phyloP scores from a whole-genome alignment of 2,113 vertebrate genomes.

The Rhizomys pruinosus region DNA sequence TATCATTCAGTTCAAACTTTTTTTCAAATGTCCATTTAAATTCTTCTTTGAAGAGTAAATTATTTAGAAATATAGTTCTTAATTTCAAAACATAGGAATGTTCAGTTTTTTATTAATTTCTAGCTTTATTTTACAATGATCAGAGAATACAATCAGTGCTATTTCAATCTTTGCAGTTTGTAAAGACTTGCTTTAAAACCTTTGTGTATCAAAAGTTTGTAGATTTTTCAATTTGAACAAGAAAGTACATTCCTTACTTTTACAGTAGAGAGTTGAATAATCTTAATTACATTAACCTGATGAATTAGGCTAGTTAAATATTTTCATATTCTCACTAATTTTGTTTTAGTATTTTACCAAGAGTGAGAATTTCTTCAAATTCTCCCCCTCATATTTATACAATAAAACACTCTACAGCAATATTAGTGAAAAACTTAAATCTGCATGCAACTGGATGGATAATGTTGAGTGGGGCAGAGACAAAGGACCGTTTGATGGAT shows the following conservation, averaged over 20 bases:
- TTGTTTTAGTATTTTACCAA: conserved; percentile 37
- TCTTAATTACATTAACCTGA: conserved; percentile 46
- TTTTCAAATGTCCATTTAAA: conserved; percentile 14
- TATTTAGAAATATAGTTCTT: background rate
- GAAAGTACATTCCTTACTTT: conserved; percentile 22
- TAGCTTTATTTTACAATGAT: conserved; percentile 4
- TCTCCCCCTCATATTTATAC: background rate
- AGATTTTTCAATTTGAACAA: background rate
- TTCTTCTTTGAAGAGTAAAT: background rate
- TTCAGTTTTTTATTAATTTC: background rate
- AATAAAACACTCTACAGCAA: background rate
- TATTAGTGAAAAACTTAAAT: background rate
- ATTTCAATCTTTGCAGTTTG: background rate
- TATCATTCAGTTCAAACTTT: background rate
- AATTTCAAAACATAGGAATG: conserved; percentile 1
- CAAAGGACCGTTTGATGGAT: background rate
- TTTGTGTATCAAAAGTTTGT: background rate
- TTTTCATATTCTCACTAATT: background rate
- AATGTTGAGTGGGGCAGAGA: background rate
- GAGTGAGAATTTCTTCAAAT: background rate
- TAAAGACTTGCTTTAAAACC: conserved; percentile 5
- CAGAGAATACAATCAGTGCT: background rate
- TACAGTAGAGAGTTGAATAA: background rate
- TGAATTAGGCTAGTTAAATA: conserved; percentile 41
- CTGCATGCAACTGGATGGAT: background rate